These are phyloP conservation scores for Saimiri boliviensis DNA, from an alignment of 2,113 vertebrate genomes.

Conservation along the genomic window DNA sequence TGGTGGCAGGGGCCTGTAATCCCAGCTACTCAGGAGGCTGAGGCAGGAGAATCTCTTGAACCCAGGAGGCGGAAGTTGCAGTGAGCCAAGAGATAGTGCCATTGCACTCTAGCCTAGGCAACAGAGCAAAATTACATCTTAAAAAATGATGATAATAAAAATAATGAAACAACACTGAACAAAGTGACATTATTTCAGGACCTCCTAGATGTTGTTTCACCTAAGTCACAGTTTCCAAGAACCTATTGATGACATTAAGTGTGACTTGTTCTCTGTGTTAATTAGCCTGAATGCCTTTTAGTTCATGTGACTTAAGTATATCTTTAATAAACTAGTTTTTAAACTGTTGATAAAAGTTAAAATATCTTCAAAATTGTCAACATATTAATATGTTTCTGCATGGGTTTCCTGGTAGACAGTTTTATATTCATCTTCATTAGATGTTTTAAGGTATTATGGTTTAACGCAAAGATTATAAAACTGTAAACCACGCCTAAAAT, in stretches of 20 bases:
- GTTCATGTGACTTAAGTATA: background rate
- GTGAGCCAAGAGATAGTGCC: too few species aligned
- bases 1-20: too few species aligned
- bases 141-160: too few species aligned
- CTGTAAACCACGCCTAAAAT: background rate
- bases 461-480: background rate
- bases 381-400: background rate
- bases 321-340: background rate
- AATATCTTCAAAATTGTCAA: background rate
- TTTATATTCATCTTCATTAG: background rate
- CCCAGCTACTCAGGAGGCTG: too few species aligned
- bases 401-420: background rate
- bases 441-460: background rate
- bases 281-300: background rate
- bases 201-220: background rate
- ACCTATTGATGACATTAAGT: background rate
- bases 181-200: background rate
- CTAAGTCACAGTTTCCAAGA: background rate
- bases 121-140: too few species aligned
- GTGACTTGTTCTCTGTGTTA: background rate
- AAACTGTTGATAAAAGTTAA: background rate
- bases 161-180: background rate
- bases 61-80: too few species aligned
- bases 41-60: too few species aligned
- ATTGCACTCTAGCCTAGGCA: too few species aligned